Evolutionary conservation across 2,797 vertebrate species (phyloP), one percentile per base, ranked within the genome.

Genomic region (Muscicapa striata): DNA sequence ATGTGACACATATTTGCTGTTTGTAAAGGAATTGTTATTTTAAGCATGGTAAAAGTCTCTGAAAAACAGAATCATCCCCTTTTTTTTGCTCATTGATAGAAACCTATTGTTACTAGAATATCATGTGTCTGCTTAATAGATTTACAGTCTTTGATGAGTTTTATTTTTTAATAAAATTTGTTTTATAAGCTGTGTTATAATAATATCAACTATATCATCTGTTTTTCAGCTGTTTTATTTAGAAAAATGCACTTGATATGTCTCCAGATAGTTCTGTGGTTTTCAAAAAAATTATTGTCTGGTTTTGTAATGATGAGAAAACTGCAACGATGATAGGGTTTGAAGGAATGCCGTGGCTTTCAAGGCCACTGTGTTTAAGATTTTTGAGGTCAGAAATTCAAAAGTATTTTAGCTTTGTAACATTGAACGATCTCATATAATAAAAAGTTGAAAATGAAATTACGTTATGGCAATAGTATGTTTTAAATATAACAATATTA

Each of bases 161-260:
- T 87, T 70, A 52, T 66, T 93, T 93, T 93, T 79, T 67, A 88
- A 55, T 24, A 88, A 79, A 79, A 77, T 73, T 76, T 69, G 74
- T 92, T 94, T 96, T 95, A 90, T 96, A 86, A 96, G 73, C 80
- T 57, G 51, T 94, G 68, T 85, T 93, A 64, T 68, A 92, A 90
- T 86, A 91, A 67, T 86, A 84, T 82, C 41, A 76, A 30, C 58
- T 67, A 74, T 93, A 95, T 95, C 62, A 93, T 95, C 93, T 97
- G 95, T 75, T 95, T 84, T 91, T 96, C 95, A 95, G 84, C 92
- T 95, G 84, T 59, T 95, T 91, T 80, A 46, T 89, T 94, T 89
- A 48, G 13, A 82, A 95, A 95, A 96, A 95, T 79, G 74, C 89
- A 80, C 73, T 95, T 95, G 82, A 78, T 93, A 85, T n/a, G 40